A percentile compares a stretch with the other conserved stretches of the same genome.
Evolutionary conservation across 2,113 vertebrate genomes (phyloP).

Genomic region (Turdus rufiventris): DNA sequence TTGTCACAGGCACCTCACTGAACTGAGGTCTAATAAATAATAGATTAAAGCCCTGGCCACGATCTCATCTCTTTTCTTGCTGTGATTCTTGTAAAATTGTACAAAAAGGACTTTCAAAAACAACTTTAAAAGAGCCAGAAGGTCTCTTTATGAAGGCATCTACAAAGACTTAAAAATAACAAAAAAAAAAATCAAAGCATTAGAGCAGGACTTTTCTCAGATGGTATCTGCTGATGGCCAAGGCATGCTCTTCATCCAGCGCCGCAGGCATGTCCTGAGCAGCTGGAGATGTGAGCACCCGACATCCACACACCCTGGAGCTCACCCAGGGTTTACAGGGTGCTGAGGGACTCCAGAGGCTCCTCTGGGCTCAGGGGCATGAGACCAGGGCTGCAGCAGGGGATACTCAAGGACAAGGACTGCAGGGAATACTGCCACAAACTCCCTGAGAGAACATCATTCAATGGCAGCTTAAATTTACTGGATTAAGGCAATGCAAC

Average conservation of each 20-base stretch:
- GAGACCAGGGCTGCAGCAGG: background rate
- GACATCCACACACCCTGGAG: fast-evolving
- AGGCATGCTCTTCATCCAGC: fast-evolving
- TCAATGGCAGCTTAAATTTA: background rate
- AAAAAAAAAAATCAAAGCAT: background rate
- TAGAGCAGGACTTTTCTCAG: background rate
- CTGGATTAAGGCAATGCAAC: background rate
- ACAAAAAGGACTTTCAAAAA: background rate
- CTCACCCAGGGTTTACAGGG: background rate
- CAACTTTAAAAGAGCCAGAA: background rate
- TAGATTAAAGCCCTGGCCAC: background rate
- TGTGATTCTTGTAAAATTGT: background rate
- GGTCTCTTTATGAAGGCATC: background rate
- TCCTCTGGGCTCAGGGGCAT: background rate
- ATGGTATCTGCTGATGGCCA: background rate
- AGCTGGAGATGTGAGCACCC: background rate
- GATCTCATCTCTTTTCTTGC: background rate
- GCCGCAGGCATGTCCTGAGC: background rate
- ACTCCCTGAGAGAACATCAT: background rate
- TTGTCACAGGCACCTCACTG: constrained; percentile 25
- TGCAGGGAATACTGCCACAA: background rate
- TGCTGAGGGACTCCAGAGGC: background rate
- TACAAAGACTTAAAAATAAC: background rate
- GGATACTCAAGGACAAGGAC: background rate
- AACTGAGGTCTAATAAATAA: constrained; percentile 32